Evolutionary conservation across 2,888 invertebrate species (phyloP).

Genomic region (Syrphus vitripennis): DNA sequence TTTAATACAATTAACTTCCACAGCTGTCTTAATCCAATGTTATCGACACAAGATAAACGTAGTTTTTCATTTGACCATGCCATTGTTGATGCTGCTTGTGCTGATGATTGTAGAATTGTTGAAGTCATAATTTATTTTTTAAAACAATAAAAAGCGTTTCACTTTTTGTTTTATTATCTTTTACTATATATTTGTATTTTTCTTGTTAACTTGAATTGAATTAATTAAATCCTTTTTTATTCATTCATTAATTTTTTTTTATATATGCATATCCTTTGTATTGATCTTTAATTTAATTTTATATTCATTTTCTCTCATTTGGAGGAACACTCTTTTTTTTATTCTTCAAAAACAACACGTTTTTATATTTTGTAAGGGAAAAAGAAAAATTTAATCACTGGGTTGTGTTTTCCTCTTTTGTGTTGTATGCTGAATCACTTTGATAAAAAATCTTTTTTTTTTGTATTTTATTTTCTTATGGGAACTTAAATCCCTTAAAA

Average conservation of each 20-base stretch:
- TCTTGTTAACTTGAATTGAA: conserved; percentile 26
- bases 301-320: conserved; percentile 4
- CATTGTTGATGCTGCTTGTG: conserved; percentile 76
- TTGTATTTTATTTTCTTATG: neutral
- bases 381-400: neutral
- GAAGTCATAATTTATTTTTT: conserved; percentile 80
- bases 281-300: neutral
- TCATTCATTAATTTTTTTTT: neutral
- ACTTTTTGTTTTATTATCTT: conserved; percentile 27
- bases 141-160: conserved; percentile 69
- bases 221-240: neutral
- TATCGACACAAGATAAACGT: conserved; percentile 80
- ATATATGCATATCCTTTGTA: conserved; percentile 4
- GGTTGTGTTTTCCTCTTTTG: neutral
- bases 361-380: neutral
- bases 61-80: conserved; percentile 81
- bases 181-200: conserved; percentile 3
- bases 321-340: neutral
- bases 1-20: conserved; percentile 81
- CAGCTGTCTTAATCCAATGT: conserved; percentile 80
- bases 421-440: neutral
- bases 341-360: neutral
- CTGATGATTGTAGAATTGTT: conserved; percentile 78
- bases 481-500: conserved; percentile 1
- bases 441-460: conserved; percentile 4